A percentile compares a stretch with the other conserved stretches of the same genome.
phyloP scores from a whole-genome alignment of 2,113 vertebrate genomes.

The Azemiops feae region DNA sequence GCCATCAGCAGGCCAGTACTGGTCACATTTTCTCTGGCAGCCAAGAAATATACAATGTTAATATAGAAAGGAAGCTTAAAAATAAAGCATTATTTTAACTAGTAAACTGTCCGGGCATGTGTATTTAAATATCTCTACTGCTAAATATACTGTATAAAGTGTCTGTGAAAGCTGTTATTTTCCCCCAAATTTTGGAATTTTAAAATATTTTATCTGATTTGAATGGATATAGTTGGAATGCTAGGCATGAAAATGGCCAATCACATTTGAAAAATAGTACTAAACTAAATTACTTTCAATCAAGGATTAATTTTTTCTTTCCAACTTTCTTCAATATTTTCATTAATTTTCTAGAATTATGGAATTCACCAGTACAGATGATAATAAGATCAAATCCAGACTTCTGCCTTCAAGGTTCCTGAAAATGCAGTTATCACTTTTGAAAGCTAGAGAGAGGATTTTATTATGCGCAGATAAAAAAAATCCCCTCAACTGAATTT shows the following conservation, averaged over 20 bases:
- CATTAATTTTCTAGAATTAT: background rate
- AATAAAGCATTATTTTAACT: background rate
- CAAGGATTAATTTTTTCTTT: background rate
- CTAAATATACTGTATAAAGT: background rate
- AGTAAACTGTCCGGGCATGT: background rate
- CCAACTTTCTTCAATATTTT: background rate
- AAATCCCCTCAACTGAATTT: background rate
- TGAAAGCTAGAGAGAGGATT: background rate
- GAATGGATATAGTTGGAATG: no score
- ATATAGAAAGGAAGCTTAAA: background rate
- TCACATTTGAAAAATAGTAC: background rate
- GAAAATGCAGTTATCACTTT: background rate
- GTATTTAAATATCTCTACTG: background rate
- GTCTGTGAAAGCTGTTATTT: background rate
- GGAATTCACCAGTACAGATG: background rate
- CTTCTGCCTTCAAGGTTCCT: background rate
- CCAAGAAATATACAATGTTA: conserved; percentile 39
- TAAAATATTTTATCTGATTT: background rate
- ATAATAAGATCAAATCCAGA: background rate
- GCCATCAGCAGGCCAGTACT: conserved; percentile 91
- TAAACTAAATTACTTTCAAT: background rate
- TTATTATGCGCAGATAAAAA: background rate
- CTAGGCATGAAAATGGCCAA: background rate
- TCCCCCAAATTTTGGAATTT: background rate
- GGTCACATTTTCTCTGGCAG: conserved; percentile 93